A percentile compares a stretch with the other conserved stretches of the same genome.
These are phyloP conservation scores for Cervus canadensis DNA, from an alignment of 2,113 vertebrate species.

Conservation along the genomic window DNA sequence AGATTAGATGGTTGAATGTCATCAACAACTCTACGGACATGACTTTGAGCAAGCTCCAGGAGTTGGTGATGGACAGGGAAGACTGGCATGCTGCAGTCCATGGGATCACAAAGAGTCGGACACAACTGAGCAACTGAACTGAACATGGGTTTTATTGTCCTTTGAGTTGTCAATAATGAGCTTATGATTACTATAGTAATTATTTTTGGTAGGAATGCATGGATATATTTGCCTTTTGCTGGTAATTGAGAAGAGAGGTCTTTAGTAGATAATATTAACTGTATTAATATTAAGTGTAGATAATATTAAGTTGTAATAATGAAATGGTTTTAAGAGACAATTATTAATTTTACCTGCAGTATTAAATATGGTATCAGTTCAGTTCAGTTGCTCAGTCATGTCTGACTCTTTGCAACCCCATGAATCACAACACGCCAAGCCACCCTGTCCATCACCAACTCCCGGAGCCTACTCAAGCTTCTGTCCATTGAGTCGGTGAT, in stretches of 20 bases:
- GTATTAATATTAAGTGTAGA: background rate
- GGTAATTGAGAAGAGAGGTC: background rate
- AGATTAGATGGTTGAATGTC: background rate
- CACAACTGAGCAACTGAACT: background rate
- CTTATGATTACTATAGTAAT: background rate
- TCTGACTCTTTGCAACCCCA: fast-evolving
- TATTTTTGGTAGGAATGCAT: background rate
- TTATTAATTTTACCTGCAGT: background rate
- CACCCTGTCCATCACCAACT: background rate
- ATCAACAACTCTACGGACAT: background rate
- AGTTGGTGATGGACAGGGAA: background rate
- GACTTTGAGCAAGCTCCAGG: background rate
- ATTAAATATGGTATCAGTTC: background rate
- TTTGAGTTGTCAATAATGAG: background rate
- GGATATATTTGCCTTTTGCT: background rate
- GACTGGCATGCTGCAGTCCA: background rate
- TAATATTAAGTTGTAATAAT: background rate
- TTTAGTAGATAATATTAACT: background rate
- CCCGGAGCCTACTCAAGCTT: background rate
- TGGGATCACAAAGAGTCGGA: background rate
- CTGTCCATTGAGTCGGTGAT: background rate
- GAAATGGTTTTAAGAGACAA: background rate
- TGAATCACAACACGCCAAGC: background rate
- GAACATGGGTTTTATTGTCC: background rate
- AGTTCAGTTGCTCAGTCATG: background rate